phyloP scores from a whole-genome alignment of 2,113 vertebrate species.

The Nansenia antarctica region DNA sequence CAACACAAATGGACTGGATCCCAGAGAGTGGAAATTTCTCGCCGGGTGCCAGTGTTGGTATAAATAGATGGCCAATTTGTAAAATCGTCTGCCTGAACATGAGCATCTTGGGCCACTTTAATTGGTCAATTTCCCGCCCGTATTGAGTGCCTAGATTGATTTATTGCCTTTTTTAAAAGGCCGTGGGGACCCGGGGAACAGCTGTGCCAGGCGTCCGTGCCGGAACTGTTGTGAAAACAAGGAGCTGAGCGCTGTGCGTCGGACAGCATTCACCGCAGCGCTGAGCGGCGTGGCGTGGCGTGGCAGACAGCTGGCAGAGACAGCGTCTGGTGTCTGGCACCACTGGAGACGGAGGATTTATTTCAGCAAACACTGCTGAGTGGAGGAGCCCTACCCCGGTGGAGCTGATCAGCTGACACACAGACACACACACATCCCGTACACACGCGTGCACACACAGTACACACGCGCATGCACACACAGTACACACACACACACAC shows the following conservation, averaged over 20 bases:
- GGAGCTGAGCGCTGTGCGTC: conserved; percentile 62
- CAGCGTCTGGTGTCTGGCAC: conserved; percentile 71
- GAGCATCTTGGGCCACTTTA: conserved; percentile 83
- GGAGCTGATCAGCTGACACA: no score
- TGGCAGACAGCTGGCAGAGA: conserved; percentile 74
- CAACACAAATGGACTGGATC: conserved; percentile 65
- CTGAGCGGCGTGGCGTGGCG: conserved; percentile 55
- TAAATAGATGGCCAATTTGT: conserved; percentile 85
- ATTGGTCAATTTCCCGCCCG: conserved; percentile 85
- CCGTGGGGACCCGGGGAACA: conserved; percentile 76
- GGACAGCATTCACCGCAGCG: conserved; percentile 63
- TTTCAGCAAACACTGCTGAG: conserved; percentile 69
- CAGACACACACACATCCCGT: no score
- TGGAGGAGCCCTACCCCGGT: conserved; percentile 55
- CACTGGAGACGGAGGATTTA: conserved; percentile 68
- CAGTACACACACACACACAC: neutral
- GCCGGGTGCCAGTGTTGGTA: conserved; percentile 65
- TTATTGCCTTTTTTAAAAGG: conserved; percentile 84
- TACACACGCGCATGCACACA: neutral
- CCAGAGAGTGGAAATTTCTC: conserved; percentile 68
- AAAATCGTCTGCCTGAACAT: conserved; percentile 80
- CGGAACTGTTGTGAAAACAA: conserved; percentile 77
- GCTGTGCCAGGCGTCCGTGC: conserved; percentile 76
- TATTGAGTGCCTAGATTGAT: conserved; percentile 84
- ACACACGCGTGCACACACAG: conserved; percentile 7